Conservation (phyloP, 2,113 vertebrate species). For the Pteruthius melanotis region DNA sequence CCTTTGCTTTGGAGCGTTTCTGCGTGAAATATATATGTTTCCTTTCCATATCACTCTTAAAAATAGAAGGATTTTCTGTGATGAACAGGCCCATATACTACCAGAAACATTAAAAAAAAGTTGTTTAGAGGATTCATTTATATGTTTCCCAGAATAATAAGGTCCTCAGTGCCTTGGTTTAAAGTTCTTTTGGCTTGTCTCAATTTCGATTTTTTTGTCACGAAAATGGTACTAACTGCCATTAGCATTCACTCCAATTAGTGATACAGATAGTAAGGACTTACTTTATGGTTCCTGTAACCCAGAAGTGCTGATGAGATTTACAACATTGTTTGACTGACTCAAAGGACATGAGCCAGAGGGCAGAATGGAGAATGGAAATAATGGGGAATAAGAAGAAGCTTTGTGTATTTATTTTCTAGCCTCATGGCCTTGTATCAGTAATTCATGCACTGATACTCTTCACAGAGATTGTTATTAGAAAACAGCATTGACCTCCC, state of each 20-base stretch:
- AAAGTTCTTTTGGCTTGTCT: not conserved
- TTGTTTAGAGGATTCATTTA: not conserved
- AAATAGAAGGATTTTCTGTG: not conserved
- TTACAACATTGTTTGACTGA: not conserved
- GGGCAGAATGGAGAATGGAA: not conserved
- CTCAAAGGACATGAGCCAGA: not conserved
- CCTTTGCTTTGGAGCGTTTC: not conserved
- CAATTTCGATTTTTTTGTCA: not conserved
- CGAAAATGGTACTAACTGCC: not conserved
- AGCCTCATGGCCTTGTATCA: not conserved
- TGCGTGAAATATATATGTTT: not conserved
- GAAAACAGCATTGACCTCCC: not conserved
- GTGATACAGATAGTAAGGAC: not conserved
- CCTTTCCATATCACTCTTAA: not conserved
- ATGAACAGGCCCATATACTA: not conserved
- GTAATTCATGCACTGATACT: not conserved
- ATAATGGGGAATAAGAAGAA: not conserved
- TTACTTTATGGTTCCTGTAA: not conserved
- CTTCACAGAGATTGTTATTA: not conserved
- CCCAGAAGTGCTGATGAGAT: not conserved
- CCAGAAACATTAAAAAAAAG: not conserved
- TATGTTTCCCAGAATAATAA: not conserved
- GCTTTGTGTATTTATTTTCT: not conserved
- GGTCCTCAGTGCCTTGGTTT: not conserved
- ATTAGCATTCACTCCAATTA: not conserved